Evolutionary conservation across 2,888 invertebrate species (phyloP).

Genomic region (Plutella xylostella): DNA sequence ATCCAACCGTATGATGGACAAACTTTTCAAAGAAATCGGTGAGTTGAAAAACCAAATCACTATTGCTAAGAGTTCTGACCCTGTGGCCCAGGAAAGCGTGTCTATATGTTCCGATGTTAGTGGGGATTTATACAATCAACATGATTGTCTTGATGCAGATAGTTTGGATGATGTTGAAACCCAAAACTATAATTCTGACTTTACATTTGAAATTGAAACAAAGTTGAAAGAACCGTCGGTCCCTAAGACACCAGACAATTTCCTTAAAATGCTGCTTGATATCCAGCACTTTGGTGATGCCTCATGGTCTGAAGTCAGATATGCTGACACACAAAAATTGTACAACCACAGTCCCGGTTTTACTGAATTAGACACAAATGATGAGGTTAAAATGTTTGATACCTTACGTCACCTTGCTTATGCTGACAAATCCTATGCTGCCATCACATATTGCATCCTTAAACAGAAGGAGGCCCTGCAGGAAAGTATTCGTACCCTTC

Average conservation of each 20-base stretch:
- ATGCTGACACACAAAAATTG: conserved; percentile 1
- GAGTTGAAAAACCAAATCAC: too few relatives aligned
- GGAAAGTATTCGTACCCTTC: not conserved
- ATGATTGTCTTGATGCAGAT: too few relatives aligned
- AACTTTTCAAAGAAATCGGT: too few relatives aligned
- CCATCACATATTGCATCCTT: not conserved
- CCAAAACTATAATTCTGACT: not conserved
- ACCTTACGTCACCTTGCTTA: not conserved
- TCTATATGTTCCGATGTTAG: too few relatives aligned
- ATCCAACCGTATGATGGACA: too few relatives aligned
- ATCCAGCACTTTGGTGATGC: not conserved
- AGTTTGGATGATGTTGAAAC: not conserved
- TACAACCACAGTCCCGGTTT: conserved; percentile 2
- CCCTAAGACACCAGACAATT: conserved; percentile 1
- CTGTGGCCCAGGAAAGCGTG: too few relatives aligned
- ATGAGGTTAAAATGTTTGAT: conserved; percentile 1
- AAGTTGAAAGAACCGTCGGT: conserved; percentile 1
- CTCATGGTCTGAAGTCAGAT: not conserved
- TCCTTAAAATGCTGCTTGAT: not conserved
- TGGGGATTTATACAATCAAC: too few relatives aligned
- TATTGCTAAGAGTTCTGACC: too few relatives aligned
- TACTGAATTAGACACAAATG: not conserved
- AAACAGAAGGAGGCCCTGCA: conserved; percentile 1
- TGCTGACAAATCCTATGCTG: conserved; percentile 3
- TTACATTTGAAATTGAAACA: conserved; percentile 2